Evolutionary conservation across 2,113 vertebrate genomes (phyloP).

Genomic region (Fregetta grallaria): DNA sequence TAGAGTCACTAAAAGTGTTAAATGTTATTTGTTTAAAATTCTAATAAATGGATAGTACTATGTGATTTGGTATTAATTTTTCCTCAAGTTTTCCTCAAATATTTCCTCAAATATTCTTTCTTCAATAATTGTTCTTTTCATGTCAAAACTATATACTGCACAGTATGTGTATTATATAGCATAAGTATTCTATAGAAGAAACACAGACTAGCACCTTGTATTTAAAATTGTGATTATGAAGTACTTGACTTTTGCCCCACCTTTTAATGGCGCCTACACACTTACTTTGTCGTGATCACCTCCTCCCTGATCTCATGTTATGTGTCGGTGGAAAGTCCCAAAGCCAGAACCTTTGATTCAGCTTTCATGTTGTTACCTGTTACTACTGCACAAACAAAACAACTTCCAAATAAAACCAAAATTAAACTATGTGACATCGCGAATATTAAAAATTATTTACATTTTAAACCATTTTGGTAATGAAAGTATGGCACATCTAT

Average conservation of each 20-base stretch:
- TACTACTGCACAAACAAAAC: neutral
- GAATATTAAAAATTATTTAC: neutral
- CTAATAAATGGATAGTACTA: neutral
- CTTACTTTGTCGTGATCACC: neutral
- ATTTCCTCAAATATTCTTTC: neutral
- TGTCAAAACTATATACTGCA: neutral
- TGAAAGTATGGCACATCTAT: neutral
- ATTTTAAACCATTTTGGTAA: neutral
- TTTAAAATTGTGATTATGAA: neutral
- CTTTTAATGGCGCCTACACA: neutral
- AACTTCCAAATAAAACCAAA: neutral
- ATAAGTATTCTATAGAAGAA: neutral
- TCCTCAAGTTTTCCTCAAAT: neutral
- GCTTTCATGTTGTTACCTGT: neutral
- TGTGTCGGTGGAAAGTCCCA: neutral
- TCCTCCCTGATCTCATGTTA: neutral
- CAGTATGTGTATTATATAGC: rapidly evolving
- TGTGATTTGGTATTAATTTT: neutral
- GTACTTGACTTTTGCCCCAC: neutral
- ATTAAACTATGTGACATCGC: neutral
- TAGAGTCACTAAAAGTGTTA: neutral
- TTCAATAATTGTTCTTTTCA: neutral
- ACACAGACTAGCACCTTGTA: neutral
- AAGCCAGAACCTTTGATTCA: neutral
- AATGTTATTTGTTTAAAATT: neutral